Evolutionary conservation across 2,888 invertebrate genomes (phyloP), one percentile per base, ranked within the genome.

Genomic region (Oithona nana): DNA sequence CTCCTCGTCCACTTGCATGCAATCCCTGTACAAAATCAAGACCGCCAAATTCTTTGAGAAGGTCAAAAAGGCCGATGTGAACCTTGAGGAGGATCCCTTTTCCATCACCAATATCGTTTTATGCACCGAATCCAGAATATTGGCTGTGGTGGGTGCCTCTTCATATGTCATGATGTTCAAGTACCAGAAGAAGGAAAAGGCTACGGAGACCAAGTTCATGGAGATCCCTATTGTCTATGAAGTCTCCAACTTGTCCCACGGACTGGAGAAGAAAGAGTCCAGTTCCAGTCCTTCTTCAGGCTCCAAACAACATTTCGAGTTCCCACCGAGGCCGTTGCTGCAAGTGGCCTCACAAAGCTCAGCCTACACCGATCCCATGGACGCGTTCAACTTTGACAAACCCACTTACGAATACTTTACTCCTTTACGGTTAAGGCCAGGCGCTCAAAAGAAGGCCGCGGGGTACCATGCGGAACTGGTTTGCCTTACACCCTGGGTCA

Each of bases 401-500:
- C 55, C 61, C 52, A 22, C 20, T 8, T 50, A 61, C 28, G 69
- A 75, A 70, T 67, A 71, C 70, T 68, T 54, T 28, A 52, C 31
- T 28, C 55, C 77, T 65, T 75, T 86, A 64, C 80, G 80, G 73
- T 86, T 88, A 61, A 81, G 83, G 70, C 74, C 79, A 60, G 89
- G 89, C 48, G 76, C 80, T 65, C 82, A 85, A 71, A 87, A 92
- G 71, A 85, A 93, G 75, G 82, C 86, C 50, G 80, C 94, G n/a
- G 98, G 97, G 67, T 98, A 93, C 80, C 95, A 97, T 79, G 88
- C 93, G 57, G 86, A 92, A 71, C 79, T 98, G 67, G 88, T 94
- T 68, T 94, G 94, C 75, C 78, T 95, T 71, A 88, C 95, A 70
- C 84, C 83, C 60, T 86, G 86, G 77, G 78, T 79, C 66, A 83